Evolutionary conservation across 23 tunicate species (phyloP), one percentile per base, ranked within the genome.

Genomic region (Clavelina lepadiformis): DNA sequence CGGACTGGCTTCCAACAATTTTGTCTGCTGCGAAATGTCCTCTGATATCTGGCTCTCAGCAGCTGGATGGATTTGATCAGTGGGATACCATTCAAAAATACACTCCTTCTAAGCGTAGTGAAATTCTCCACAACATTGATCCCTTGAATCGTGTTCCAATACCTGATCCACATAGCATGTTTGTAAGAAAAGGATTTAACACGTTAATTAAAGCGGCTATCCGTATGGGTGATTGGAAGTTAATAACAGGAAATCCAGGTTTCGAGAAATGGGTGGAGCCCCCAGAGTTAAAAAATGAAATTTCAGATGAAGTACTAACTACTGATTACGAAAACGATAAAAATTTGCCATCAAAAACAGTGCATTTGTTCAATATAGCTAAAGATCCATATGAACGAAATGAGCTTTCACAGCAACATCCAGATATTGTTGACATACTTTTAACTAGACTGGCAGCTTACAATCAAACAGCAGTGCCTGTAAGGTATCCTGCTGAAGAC

Each of bases 51-150:
- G 66, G 57, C 32, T 34, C 82, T 26, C 82, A 54, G 51, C 22
- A 8, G 2, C 32, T 77, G 27, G 82, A 77, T 68, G 82, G 82
- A 2, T 54, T 34, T 36, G 62, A 71, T 29, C 82, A 77, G 35
- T 77, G 82, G 82, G 34, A 77, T 35, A 53, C 66, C 5, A 51
- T 77, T n/a, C 46, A 26, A 26, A 4, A 35, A 24, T 21, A 51
- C 53, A 75, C 61, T 22, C 34, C 24, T 3, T 29, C 74, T 29
- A 47, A 72, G 30, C 72, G 81, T 3, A 18, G 28, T 21, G 81
- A 75, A 75, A 63, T 79, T 24, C 36, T 79, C 24, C 85, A 69
- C 38, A 79, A 79, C 25, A 79, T 79, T 37, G 85, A 79, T 33
- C 75, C 75, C 1, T 11, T 77, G 58, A n/a, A n/a, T n/a, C n/a